A percentile compares a stretch with the other conserved stretches of the same genome.
Evolutionary conservation across 2,888 invertebrate species (phyloP).

Genomic region (Melinaea marsaeus): DNA sequence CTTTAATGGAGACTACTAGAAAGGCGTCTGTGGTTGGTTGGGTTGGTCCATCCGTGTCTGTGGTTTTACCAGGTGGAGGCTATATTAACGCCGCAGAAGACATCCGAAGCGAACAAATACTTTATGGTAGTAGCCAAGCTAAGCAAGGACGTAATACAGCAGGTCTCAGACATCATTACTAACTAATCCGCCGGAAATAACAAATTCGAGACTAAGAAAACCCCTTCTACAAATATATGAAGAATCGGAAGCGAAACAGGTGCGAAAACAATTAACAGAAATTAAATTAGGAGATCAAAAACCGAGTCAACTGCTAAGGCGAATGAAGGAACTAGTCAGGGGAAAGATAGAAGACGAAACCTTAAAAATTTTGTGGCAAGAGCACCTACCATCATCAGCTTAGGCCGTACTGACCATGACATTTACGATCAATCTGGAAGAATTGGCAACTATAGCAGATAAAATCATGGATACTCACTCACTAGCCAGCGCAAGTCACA

Average conservation of each 20-base stretch:
- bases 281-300: too few relatives aligned
- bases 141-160: constrained; percentile 19
- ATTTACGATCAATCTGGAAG: too few relatives aligned
- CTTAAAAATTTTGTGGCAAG: too few relatives aligned
- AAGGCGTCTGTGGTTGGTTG: too few relatives aligned
- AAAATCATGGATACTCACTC: too few relatives aligned
- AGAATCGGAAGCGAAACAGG: constrained; percentile 3
- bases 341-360: too few relatives aligned
- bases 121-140: constrained; percentile 25
- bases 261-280: constrained; percentile 9
- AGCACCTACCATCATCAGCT: too few relatives aligned
- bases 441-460: too few relatives aligned
- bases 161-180: constrained; percentile 22
- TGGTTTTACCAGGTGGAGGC: constrained; percentile 7
- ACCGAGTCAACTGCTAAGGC: neutral
- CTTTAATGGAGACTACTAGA: too few relatives aligned
- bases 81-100: constrained; percentile 7
- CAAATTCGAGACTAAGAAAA: constrained; percentile 9
- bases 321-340: too few relatives aligned
- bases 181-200: constrained; percentile 18
- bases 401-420: too few relatives aligned
- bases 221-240: constrained; percentile 14
- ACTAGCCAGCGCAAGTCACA: too few relatives aligned
- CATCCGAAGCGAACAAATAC: neutral
- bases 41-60: neutral